These are phyloP conservation scores for Nomada hirtipes DNA, from an alignment of 2,888 invertebrate species.

Conservation along the genomic window DNA sequence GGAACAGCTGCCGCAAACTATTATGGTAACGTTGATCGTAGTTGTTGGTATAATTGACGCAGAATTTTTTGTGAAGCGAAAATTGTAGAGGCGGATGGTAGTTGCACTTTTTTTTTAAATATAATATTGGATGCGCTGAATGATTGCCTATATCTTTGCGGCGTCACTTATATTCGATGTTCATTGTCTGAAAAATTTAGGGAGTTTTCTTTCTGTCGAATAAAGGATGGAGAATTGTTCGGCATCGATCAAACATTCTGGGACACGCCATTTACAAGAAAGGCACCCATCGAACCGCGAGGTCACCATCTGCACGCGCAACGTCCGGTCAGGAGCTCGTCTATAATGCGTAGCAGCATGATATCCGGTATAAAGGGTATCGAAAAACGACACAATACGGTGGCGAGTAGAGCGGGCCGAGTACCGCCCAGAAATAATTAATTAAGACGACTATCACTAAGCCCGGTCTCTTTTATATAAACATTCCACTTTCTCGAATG, in stretches of 20 bases:
- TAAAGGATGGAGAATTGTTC: constrained; percentile 91
- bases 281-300: constrained; percentile 77
- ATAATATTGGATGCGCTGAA: too few relatives aligned
- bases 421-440: not conserved
- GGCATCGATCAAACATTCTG: constrained; percentile 91
- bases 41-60: not conserved
- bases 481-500: not conserved
- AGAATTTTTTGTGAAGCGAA: too few relatives aligned
- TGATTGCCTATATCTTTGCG: too few relatives aligned
- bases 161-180: too few relatives aligned
- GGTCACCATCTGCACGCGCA: constrained; percentile 48
- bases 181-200: too few relatives aligned
- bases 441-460: too few relatives aligned
- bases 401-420: not conserved
- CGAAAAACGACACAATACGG: not conserved
- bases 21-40: constrained; percentile 20
- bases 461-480: not conserved
- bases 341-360: constrained; percentile 50
- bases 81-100: too few relatives aligned
- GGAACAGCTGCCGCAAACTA: constrained; percentile 50
- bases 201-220: not conserved
- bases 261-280: constrained; percentile 87
- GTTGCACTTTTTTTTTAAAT: too few relatives aligned
- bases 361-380: constrained; percentile 45
- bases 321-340: constrained; percentile 26